Base-by-base conservation (phyloP, 1,140 invertebrate species). In the Drosophila dunni region DNA sequence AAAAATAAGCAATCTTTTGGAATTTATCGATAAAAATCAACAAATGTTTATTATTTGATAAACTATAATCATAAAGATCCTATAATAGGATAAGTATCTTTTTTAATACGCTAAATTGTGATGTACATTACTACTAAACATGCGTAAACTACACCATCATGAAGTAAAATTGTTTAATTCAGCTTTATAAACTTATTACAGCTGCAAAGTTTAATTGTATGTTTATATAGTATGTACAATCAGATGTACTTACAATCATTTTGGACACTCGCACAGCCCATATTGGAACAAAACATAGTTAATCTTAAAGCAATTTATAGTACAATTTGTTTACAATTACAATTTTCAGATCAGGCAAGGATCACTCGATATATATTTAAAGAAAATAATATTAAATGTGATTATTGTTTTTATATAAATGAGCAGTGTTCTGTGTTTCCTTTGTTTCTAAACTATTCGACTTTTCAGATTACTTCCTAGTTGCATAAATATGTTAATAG, bases 261-360 rank as follows among this genome's bases (percentile, higher is more conserved):
- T 88, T 86, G 68, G 79, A 86, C 76, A 88, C 53, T 79, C 62
- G 51, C 83, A 86, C 83, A 86, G 83, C 83, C 83, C 83, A 76
- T 29, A 29, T 51, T 76, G 65, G 72, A 61, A 86, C 76, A 86
- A 65, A 68, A 77, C 65, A 76, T 57, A 78, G 64, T 61, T 17
- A 58, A 68, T 29, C 10, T 71, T 40, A 42, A 54, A 38, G 8
- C 38, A 54, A 36, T 33, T 50, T 53, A 38, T 54, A 54, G 38
- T 56, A 64, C 51, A 71, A 44, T 56, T 75, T 62, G 51, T 63
- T 63, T 20, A 56, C 40, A 61, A 29, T 29, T 40, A 42, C 29
- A 29, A n/a, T 51, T 40, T 40, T 40, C 38, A 40, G 9, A 51
- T 29, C 50, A 51, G 24, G 15, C 20, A 62, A n/a, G 29, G 29